These are phyloP conservation scores for Rhabdomys pumilio DNA, from an alignment of 2,797 vertebrate genomes.

Conservation along the genomic window DNA sequence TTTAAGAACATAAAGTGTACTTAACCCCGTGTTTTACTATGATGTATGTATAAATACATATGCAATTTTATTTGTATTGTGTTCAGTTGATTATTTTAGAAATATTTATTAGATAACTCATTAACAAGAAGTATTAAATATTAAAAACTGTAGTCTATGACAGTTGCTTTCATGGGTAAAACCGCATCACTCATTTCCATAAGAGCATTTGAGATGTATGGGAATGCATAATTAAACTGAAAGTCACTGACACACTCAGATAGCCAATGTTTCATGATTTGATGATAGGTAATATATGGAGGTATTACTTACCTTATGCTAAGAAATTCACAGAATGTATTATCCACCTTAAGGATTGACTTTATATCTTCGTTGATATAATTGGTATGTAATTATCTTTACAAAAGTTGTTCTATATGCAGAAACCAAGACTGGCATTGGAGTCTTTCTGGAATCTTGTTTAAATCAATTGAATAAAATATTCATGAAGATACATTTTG, in stretches of 20 bases:
- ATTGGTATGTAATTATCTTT: conserved; percentile 68
- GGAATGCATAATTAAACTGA: not conserved
- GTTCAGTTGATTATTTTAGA: conserved; percentile 16
- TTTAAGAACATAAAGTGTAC: not conserved
- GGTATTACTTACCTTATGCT: conserved; percentile 52
- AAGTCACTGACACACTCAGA: not conserved
- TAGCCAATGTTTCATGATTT: not conserved
- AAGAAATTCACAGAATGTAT: conserved; percentile 35
- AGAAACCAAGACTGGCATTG: conserved; percentile 74
- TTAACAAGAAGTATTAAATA: not conserved
- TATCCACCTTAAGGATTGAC: conserved; percentile 24
- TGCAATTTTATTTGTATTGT: conserved; percentile 10
- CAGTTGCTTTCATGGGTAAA: not conserved
- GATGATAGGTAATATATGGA: not conserved
- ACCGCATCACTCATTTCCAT: not conserved
- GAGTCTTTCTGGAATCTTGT: conserved; percentile 80
- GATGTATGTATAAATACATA: not conserved
- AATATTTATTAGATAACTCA: not conserved
- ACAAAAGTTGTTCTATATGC: conserved; percentile 61
- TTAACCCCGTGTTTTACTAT: not conserved
- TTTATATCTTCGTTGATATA: not conserved
- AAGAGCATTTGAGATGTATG: conserved; percentile 19
- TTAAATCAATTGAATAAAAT: conserved; percentile 82
- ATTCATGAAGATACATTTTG: conserved; percentile 80
- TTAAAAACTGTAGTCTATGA: not conserved